Conservation (phyloP, 1,140 invertebrate species). For the Drosophila subobscura region DNA sequence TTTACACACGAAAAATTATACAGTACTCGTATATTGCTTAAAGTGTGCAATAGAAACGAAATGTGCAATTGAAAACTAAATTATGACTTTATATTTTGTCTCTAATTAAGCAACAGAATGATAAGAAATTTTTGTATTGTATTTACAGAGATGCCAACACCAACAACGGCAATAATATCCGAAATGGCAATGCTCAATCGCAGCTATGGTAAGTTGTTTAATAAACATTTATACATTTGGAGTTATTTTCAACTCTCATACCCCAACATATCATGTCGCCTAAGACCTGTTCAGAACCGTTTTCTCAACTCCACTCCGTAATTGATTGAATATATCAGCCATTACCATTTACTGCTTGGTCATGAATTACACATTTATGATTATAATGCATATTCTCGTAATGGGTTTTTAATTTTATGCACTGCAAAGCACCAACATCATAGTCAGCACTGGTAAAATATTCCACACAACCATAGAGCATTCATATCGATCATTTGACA, state of each 20-base stretch:
- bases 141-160: constrained; percentile 88
- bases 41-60: neutral
- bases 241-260: neutral
- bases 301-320: constrained; percentile 57
- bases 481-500: too few species aligned
- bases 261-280: too few species aligned
- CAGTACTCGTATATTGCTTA: constrained; percentile 13
- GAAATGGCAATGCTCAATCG: constrained; percentile 78
- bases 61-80: too few species aligned
- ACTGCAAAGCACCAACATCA: constrained; percentile 68
- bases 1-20: constrained; percentile 10
- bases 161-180: constrained; percentile 87
- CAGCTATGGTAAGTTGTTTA: constrained; percentile 69
- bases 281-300: constrained; percentile 24
- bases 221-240: neutral
- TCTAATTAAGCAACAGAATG: neutral
- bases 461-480: too few species aligned
- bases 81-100: neutral
- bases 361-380: constrained; percentile 21
- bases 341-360: constrained; percentile 29
- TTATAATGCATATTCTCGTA: constrained; percentile 24
- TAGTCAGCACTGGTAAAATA: constrained; percentile 38
- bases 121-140: constrained; percentile 4
- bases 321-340: constrained; percentile 41
- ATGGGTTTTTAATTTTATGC: constrained; percentile 62